phyloP scores from a whole-genome alignment of 2,888 invertebrate genomes.

The Volucella inanis region DNA sequence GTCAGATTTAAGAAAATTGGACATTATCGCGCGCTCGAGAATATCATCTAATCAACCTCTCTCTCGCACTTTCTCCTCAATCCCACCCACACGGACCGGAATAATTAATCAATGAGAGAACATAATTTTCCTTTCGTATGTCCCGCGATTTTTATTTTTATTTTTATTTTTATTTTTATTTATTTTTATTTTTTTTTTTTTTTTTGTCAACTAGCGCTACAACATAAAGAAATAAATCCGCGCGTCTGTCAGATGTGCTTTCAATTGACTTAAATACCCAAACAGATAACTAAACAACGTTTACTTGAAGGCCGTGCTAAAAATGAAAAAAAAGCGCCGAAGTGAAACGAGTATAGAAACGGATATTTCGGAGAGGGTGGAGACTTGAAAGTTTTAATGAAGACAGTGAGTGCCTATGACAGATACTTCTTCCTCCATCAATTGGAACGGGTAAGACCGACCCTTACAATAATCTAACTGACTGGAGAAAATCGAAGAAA shows the following conservation, averaged over 20 bases:
- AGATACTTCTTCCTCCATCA: conserved; percentile 36
- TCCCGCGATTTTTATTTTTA: conserved; percentile 12
- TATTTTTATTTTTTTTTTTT: conserved; percentile 22
- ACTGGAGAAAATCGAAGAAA: conserved; percentile 56
- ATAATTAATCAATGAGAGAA: conserved; percentile 40
- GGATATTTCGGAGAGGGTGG: conserved; percentile 17
- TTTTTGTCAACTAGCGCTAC: neutral
- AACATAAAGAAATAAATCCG: conserved; percentile 33
- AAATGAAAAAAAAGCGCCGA: conserved; percentile 20
- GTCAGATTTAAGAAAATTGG: conserved; percentile 37
- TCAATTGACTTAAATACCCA: conserved; percentile 61
- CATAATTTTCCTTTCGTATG: conserved; percentile 2
- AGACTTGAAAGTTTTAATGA: conserved; percentile 23
- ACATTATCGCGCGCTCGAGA: conserved; percentile 42
- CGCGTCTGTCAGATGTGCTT: conserved; percentile 50
- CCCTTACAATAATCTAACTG: conserved; percentile 5
- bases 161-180: too few species aligned
- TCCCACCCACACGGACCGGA: conserved; percentile 22
- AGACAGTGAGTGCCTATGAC: conserved; percentile 52
- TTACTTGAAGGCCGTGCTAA: conserved; percentile 65
- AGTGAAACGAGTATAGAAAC: conserved; percentile 13
- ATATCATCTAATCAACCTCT: neutral
- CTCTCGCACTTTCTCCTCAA: neutral
- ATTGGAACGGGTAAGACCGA: neutral
- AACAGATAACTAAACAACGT: conserved; percentile 66